Evolutionary conservation across 2,797 vertebrate genomes (phyloP), one percentile per base, ranked within the genome.

Genomic region (Gymnopithys bicolor): DNA sequence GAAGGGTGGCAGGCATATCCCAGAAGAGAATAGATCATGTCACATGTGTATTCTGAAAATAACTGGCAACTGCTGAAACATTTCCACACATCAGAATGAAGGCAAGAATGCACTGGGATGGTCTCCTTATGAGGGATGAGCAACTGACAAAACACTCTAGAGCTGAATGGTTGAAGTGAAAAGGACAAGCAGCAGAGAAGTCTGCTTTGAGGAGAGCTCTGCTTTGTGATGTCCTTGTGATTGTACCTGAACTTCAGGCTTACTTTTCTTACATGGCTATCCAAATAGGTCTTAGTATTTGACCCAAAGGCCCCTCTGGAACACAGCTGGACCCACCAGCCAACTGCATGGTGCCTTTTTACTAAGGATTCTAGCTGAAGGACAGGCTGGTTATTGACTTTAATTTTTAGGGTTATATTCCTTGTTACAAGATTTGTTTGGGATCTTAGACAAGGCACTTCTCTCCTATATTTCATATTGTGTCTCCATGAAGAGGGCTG

Each of bases 11-110:
- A 84, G 51, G 58, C 84, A 66, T 56, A 85, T 68, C 33, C n/a
- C 46, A 78, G 68, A 81, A 22, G 23, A 85, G 33, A 84, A 55
- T 62, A 87, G 84, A 49, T 88, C 32, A 32, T 24, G 69, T 78
- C 82, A 75, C 73, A 51, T 76, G 33, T 55, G 22, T 62, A 48
- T 79, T 86, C 74, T 76, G 77, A 76, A 89, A 89, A 70, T 83
- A 89, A 43, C 10, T 84, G 76, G 52, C 56, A 77, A 41, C 37
- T 78, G 19, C 66, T 71, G 71, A 85, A 76, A 33, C 3, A 30
- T 67, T 93, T 74, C 32, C 46, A 46, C 46, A 19, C 7, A 4
- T 23, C 39, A 59, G 9, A 78, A 8, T 13, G 25, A 81, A 85
- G 32, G 62, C 45, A 78, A 33, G 23, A 86, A 81, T 81, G 52